Base-by-base conservation (phyloP, 2,113 vertebrate species). In the Pardalotus punctatus region DNA sequence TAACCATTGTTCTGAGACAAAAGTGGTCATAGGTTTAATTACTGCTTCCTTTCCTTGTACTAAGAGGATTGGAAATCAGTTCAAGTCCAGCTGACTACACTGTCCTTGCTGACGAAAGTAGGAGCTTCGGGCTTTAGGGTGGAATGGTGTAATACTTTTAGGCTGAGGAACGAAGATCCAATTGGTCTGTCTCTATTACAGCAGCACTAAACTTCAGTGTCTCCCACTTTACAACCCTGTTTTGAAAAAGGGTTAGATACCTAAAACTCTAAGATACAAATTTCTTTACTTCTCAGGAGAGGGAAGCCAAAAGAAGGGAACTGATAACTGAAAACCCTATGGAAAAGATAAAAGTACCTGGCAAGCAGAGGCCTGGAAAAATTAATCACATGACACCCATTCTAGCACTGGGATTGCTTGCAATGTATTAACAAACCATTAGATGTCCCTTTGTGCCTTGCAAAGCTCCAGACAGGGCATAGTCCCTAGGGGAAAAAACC, bases 401-500 rank as follows among this genome's bases (percentile, higher is more conserved):
- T 66, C 21, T 40, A 88, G 14, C 54, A 57, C 19, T 43, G 31
- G 23, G 4, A 36, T 92, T 86, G 35, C 85, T 90, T 93, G 79
- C 67, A 96, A 57, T 92, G 64, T 95, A 42, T 81, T 73, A 91
- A 73, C 20, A 91, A 94, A 62, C 81, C 51, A 71, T 94, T 90
- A 93, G 92, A 83, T 93, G 93, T 93, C 93, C 69, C 72, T 94
- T 95, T 51, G 80, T 42, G 43, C 47, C 24, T 86, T 85, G 27
- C 29, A 83, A 87, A 93, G 38, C 12, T 83, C 54, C n/a, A 83
- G 38, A 62, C 4, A 61, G 43, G 62, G 12, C 48, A 77, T 2
- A 36, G 25, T n/a, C 24, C 23, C 47, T 38, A 23, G 22, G 5
- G 22, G 25, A n/a, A 53, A n/a, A 69, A 14, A 7, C 7, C 7